These are phyloP conservation scores for Lepus americanus DNA, from an alignment of 2,113 vertebrate genomes.

Conservation along the genomic window DNA sequence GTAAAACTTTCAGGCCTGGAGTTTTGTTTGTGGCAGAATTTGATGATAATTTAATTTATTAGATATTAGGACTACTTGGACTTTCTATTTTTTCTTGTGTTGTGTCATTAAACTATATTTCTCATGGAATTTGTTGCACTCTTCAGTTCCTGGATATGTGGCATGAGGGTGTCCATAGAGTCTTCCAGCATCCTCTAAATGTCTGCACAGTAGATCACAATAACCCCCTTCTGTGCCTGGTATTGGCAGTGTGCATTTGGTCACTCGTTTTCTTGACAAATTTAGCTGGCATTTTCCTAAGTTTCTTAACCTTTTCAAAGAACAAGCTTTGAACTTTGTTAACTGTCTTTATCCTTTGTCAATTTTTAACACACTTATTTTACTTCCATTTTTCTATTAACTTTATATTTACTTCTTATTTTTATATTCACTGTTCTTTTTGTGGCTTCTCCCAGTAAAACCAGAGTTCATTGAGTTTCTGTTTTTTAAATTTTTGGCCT, in stretches of 20 bases:
- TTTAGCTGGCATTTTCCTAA: conserved; percentile 7
- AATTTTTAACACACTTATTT: background rate
- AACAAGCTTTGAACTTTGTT: background rate
- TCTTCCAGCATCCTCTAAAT: background rate
- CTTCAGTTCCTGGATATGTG: background rate
- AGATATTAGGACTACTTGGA: background rate
- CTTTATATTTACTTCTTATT: background rate
- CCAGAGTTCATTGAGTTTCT: background rate
- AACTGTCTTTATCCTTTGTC: background rate
- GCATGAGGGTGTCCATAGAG: background rate
- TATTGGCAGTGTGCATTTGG: background rate
- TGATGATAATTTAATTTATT: conserved; percentile 1
- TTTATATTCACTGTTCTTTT: background rate
- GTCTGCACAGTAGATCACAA: background rate
- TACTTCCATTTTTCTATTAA: background rate
- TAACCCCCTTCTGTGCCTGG: background rate
- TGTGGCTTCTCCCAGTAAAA: background rate
- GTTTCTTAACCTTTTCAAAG: conserved; percentile 24
- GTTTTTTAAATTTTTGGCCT: too few species aligned
- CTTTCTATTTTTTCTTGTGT: background rate
- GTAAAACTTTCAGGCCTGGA: background rate
- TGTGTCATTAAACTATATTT: background rate
- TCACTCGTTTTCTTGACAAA: background rate
- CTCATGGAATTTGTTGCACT: background rate
- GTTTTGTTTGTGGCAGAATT: background rate